Conservation (phyloP, 2,113 vertebrate genomes). For the Callocephalon fimbriatum region DNA sequence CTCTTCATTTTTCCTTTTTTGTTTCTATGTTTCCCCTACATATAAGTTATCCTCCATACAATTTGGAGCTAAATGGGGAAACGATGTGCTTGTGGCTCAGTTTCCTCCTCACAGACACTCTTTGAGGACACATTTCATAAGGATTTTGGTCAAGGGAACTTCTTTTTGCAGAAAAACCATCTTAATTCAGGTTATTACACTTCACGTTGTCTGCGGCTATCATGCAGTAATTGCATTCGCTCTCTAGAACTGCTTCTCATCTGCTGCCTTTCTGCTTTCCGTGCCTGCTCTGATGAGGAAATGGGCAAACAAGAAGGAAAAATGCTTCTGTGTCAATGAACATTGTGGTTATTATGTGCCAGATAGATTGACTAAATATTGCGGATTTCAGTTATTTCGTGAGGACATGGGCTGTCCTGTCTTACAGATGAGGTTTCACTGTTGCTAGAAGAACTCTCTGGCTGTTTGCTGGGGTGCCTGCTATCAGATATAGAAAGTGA, state of each 20-base stretch:
- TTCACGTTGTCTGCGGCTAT: neutral
- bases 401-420: no score
- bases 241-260: neutral
- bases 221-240: neutral
- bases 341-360: fast-evolving
- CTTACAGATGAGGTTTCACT: neutral
- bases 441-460: neutral
- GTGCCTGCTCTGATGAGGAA: neutral
- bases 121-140: neutral
- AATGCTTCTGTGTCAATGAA: neutral
- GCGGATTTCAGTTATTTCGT: neutral
- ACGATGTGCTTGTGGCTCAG: neutral
- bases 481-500: neutral
- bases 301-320: neutral
- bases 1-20: neutral
- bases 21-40: neutral
- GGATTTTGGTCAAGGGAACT: neutral
- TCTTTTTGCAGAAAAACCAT: neutral
- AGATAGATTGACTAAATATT: neutral
- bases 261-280: neutral
- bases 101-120: neutral
- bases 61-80: neutral
- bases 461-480: neutral
- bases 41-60: neutral
- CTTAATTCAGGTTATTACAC: neutral